Evolutionary conservation across 2,113 vertebrate genomes (phyloP), one percentile per base, ranked within the genome.

Genomic region (Lophius piscatorius): DNA sequence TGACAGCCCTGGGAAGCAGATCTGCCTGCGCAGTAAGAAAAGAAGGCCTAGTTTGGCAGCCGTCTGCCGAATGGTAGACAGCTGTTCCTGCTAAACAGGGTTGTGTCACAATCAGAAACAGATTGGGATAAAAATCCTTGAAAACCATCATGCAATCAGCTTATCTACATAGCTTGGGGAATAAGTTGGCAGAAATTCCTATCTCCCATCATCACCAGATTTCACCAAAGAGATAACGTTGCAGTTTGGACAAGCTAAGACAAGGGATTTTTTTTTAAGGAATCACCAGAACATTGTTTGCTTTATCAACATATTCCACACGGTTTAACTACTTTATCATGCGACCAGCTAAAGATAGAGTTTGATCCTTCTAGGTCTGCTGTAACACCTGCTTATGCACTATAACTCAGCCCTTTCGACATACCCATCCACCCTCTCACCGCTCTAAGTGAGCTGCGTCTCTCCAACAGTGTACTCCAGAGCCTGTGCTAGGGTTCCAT

Each of bases 1-100:
- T 79, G 78, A 87, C 82, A 82, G 75, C 63, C 67, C 63, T 88
- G 83, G 76, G 82, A 84, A 86, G 80, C 52, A 80, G 61, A 81
- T 75, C 70, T 52, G 54, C 67, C 69, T 44, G 63, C 61, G 50
- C 16, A 4, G 64, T 59, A 72, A 78, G 60, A 74, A 73, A 44
- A 58, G 39, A 47, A 63, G 56, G 70, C 68, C 48, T 18, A 54
- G 36, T 29, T 47, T 38, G 34, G 69, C 63, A 74, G 63, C 45
- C 18, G 45, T 65, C 45, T 65, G 42, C 58, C 36, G 14, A 60
- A 42, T 23, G 59, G 64, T 3, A 48, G 38, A 52, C 63, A 38
- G 60, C 40, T 64, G 45, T 41, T 67, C 20, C 66, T 51, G 45
- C 2, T 34, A 44, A 56, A 35, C 64, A 35, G 35, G 3, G 3